A percentile compares a stretch with the other conserved stretches of the same genome.
Conservation (phyloP, 2,797 vertebrate genomes). For the Crenichthys baileyi region DNA sequence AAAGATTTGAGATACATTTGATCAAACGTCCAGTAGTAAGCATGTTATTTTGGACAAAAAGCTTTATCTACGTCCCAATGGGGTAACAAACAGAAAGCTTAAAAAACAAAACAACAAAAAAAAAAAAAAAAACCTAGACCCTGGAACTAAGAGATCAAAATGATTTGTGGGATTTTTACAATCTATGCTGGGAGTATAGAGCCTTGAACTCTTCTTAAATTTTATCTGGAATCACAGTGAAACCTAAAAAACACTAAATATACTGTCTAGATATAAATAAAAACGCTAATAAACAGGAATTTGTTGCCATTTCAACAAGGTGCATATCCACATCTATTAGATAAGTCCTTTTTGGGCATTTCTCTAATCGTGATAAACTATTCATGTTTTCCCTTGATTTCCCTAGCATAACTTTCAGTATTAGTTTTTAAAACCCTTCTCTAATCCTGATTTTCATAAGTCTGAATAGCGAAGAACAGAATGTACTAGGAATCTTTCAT, state of each 20-base stretch:
- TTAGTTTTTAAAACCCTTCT: not conserved
- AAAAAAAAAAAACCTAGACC: conserved; percentile 11
- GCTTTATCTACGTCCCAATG: not conserved
- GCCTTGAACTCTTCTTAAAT: not conserved
- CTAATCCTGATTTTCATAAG: not conserved
- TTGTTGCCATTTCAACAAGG: not conserved
- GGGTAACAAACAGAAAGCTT: not conserved
- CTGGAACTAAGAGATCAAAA: not conserved
- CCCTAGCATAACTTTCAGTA: not conserved
- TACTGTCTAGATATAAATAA: not conserved
- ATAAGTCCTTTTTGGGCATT: not conserved
- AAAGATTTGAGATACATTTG: not conserved
- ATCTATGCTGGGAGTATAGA: not conserved
- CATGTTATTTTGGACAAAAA: not conserved
- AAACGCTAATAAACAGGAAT: not conserved
- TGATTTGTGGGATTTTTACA: not conserved
- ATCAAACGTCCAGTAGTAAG: not conserved
- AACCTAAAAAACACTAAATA: not conserved
- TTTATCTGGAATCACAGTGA: not conserved
- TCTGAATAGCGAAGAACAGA: not conserved
- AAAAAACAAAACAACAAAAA: conserved; percentile 12
- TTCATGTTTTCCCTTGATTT: not conserved
- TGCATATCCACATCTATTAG: not conserved
- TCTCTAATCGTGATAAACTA: not conserved
- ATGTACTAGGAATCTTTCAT: not conserved